Percentiles rank a stretch among this genome's conserved stretches.
These are phyloP conservation scores for Malurus leucopterus DNA, from an alignment of 2,797 vertebrate species.

Conservation along the genomic window DNA sequence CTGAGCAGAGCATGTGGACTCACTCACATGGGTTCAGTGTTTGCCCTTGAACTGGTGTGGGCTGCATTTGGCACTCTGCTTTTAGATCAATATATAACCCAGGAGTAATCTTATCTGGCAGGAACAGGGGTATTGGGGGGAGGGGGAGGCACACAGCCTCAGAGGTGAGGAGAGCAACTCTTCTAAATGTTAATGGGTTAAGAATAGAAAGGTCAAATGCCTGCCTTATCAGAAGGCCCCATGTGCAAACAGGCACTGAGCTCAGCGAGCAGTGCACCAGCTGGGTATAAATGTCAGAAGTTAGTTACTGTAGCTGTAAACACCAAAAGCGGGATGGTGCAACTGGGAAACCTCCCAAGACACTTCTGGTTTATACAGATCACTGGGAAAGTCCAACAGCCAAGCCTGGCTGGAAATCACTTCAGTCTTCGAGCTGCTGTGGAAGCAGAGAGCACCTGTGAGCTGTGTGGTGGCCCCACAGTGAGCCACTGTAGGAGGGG, in stretches of 20 bases:
- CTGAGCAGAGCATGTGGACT: neutral
- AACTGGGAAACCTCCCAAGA: conserved; percentile 59
- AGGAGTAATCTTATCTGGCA: conserved; percentile 59
- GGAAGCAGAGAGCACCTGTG: neutral
- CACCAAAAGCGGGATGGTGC: conserved; percentile 40
- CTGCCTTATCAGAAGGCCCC: conserved; percentile 50
- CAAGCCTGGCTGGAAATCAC: conserved; percentile 10
- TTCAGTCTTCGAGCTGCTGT: neutral
- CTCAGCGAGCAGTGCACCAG: neutral
- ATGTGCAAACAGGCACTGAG: conserved; percentile 29
- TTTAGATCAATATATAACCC: conserved; percentile 60
- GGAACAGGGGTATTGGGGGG: conserved; percentile 5
- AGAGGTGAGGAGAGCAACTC: conserved; percentile 53
- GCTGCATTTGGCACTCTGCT: conserved; percentile 28
- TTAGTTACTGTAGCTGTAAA: conserved; percentile 55
- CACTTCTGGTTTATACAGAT: conserved; percentile 66
- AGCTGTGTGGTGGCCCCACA: neutral
- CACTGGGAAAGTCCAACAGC: conserved; percentile 64
- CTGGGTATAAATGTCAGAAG: conserved; percentile 65
- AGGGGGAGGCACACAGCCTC: conserved; percentile 7
- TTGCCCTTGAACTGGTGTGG: conserved; percentile 46
- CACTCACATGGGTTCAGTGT: neutral
- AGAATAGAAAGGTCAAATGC: conserved; percentile 67
- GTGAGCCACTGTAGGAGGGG: neutral
- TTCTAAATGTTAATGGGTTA: conserved; percentile 63